These are phyloP conservation scores for Gerris lacustris DNA, from an alignment of 2,888 invertebrate species.

Conservation along the genomic window DNA sequence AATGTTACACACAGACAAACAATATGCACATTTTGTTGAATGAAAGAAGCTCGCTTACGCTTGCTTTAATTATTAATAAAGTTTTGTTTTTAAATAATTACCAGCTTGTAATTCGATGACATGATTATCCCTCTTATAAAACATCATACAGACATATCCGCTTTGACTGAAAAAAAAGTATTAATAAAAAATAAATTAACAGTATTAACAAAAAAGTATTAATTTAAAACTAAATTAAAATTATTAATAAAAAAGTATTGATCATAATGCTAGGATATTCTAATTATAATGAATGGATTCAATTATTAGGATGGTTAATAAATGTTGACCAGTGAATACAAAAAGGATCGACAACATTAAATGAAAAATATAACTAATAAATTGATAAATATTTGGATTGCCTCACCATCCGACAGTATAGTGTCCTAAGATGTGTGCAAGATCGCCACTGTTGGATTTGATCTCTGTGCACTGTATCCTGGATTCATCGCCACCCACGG, in stretches of 20 bases:
- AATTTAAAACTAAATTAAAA: background rate
- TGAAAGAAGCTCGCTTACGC: too few species aligned
- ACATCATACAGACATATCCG: constrained; percentile 78
- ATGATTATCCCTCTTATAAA: constrained; percentile 73
- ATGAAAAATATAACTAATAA: too few species aligned
- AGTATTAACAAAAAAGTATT: background rate
- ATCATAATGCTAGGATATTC: background rate
- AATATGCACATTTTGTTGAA: too few species aligned
- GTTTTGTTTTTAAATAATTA: constrained; percentile 26
- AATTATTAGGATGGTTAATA: background rate
- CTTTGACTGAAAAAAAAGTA: constrained; percentile 47
- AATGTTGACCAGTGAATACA: background rate
- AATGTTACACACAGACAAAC: too few species aligned
- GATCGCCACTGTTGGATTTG: constrained; percentile 46
- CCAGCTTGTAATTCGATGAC: constrained; percentile 79
- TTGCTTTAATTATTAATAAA: background rate
- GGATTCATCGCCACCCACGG: constrained; percentile 43
- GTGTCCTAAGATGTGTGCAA: constrained; percentile 50
- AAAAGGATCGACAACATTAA: background rate
- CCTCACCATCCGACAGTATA: constrained; percentile 60
- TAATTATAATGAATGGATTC: background rate
- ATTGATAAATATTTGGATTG: background rate
- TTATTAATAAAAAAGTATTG: too few species aligned
- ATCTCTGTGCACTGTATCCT: constrained; percentile 54
- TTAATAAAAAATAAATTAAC: constrained; percentile 23